Evolutionary conservation across 2,797 vertebrate genomes (phyloP), one percentile per base, ranked within the genome.

Genomic region (Discoglossus pictus): DNA sequence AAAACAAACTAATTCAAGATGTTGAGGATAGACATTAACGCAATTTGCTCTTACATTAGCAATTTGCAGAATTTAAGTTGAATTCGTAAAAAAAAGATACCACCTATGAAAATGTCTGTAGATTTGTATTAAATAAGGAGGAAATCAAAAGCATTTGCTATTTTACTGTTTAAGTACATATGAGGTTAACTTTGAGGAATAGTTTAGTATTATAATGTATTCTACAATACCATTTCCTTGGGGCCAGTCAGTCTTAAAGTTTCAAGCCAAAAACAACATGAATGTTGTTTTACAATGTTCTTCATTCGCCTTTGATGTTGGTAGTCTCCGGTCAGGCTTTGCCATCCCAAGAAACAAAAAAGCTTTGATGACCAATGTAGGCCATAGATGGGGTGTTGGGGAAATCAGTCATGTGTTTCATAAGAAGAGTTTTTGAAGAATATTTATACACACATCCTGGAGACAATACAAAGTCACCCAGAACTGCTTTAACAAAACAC

Each of bases 261-360:
- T 47, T 38, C 18, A 8, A 47, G 42, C 63, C 63, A 56, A 66
- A 48, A 66, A 36, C 38, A 65, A 66, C 42, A 65, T 39, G 25
- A 44, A 44, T 44, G n/a, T 43, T 38, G 12, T 39, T 54, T 51
- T 63, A 42, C 52, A 66, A 48, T n/a, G 15, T 16, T 50, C 27
- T 58, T 58, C 46, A 23, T 4, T 25, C 46, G 13, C 31, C 24
- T 67, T 67, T 67, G 65, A 67, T 67, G 16, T 67, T 18, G 27
- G 36, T 17, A 6, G 20, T 10, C 36, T 18, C 46, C 24, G 2
- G 21, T 39, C 40, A 46, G 43, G 6, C 44, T 48, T 50, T 21
- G 21, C 54, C 39, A 44, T 66, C 43, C n/a, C 34, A 31, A 38
- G 36, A 15, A 46, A n/a, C 42, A 58, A 35, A 23, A 50, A 31